Evolutionary conservation across 2,888 invertebrate species (phyloP).

Genomic region (Mythimna pallens): DNA sequence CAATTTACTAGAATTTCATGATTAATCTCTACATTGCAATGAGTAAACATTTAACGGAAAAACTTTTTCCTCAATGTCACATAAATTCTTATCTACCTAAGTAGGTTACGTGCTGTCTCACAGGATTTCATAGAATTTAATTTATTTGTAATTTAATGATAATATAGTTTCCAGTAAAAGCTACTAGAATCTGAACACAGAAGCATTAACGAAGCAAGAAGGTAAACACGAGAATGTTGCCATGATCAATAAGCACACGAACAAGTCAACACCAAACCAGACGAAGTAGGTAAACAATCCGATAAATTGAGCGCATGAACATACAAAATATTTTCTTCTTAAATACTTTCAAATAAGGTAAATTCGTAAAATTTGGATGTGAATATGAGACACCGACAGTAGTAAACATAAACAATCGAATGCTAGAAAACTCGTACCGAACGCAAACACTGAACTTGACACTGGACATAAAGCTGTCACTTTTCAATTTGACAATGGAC

Average conservation of each 20-base stretch:
- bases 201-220: slow-evolving; percentile 23
- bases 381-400: slow-evolving; percentile 74
- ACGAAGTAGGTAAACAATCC: slow-evolving; percentile 44
- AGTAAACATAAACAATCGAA: slow-evolving; percentile 71
- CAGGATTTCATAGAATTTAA: slow-evolving; percentile 22
- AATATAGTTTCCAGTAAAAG: slow-evolving; percentile 11
- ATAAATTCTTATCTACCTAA: slow-evolving; percentile 1
- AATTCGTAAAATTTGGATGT: slow-evolving; percentile 66
- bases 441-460: slow-evolving; percentile 78
- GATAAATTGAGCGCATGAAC: slow-evolving; percentile 36
- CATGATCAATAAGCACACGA: slow-evolving; percentile 7
- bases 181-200: slow-evolving; percentile 23
- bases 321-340: slow-evolving; percentile 51
- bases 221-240: slow-evolving; percentile 14
- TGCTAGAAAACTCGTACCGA: slow-evolving; percentile 60
- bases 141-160: slow-evolving; percentile 4
- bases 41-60: slow-evolving; percentile 36
- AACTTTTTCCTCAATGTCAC: slow-evolving; percentile 50
- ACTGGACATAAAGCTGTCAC: slow-evolving; percentile 75
- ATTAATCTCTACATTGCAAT: slow-evolving; percentile 12
- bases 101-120: slow-evolving; percentile 17
- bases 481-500: slow-evolving; percentile 70
- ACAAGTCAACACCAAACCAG: slow-evolving; percentile 13
- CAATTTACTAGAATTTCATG: slow-evolving; percentile 24
- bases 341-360: slow-evolving; percentile 61